Conservation (phyloP, 2,888 invertebrate genomes). For the Cheilosia vernalis region DNA sequence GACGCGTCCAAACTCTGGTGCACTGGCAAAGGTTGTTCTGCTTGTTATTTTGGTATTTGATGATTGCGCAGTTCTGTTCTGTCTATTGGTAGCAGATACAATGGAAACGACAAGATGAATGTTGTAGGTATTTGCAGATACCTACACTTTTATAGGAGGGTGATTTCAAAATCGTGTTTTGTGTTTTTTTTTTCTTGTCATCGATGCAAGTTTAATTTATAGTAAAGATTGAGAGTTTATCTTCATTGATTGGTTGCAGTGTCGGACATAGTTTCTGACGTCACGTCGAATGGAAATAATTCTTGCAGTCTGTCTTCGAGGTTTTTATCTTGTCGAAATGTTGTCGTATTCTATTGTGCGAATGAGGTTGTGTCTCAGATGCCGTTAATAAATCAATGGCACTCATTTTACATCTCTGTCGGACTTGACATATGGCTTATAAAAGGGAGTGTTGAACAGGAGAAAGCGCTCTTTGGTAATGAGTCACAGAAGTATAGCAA, state of each 20-base stretch:
- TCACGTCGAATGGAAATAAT: background rate
- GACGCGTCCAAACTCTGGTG: conserved; percentile 37
- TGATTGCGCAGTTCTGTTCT: conserved; percentile 51
- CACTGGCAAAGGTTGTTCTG: conserved; percentile 55
- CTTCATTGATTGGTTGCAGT: background rate
- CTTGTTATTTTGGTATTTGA: conserved; percentile 64
- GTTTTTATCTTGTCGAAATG: too few relatives aligned
- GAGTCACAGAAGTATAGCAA: too few relatives aligned
- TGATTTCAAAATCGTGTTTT: conserved; percentile 28
- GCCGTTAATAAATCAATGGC: too few relatives aligned
- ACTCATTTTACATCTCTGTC: too few relatives aligned
- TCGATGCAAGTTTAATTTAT: background rate
- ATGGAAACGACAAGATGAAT: conserved; percentile 45
- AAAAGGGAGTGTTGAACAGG: too few relatives aligned
- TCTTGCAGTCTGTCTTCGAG: too few relatives aligned
- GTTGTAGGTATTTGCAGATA: conserved; percentile 44
- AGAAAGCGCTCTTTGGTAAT: too few relatives aligned
- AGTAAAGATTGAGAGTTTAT: background rate
- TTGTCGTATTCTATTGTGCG: too few relatives aligned
- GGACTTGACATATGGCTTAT: too few relatives aligned
- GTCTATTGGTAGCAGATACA: conserved; percentile 28
- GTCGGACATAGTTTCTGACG: background rate
- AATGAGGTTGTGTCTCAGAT: too few relatives aligned
- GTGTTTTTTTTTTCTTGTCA: background rate
- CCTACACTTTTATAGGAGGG: background rate